Evolutionary conservation across 2,888 invertebrate genomes (phyloP), one percentile per base, ranked within the genome.

Genomic region (Eilema griseolum): DNA sequence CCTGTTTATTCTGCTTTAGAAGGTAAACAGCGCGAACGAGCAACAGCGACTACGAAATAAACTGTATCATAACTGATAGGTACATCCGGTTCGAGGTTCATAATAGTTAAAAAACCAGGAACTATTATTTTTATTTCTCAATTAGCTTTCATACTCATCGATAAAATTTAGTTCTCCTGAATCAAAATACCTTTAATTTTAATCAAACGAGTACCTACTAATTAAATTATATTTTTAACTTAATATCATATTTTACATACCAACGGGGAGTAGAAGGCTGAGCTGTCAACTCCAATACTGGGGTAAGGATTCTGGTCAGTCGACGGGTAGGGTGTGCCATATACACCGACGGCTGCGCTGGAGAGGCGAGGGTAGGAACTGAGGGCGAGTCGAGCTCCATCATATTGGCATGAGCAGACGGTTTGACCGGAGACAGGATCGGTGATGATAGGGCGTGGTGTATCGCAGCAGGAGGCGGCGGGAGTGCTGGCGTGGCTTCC

Each of bases 321-420:
- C 82, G 98, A 98, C 69, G 98, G 98, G 93, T 98, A 98, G 23
- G 98, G 98, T 67, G 98, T 96, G 76, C 98, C 98, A 92, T 98
- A 98, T 83, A 98, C 97, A 66, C 97, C 97, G 67, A 97, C 97
- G 57, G 97, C 97, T 66, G 97, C 97, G 82, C 97, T 96, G 76
- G 97, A 96, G 82, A 97, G 96, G 80, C 98, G 96, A 57, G 98
- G 98, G 91, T 98, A 98, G 23, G 95, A 94, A 78, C 97, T 96
- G 77, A 98, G 96, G 67, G 98, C 98, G 80, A 98, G 96, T 83
- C 98, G 96, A 62, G 98, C 98, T 72, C 98, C 97, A 93, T 98
- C 98, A 94, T 98, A 98, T 92, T 98, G 98, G 94, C 99, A 99
- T 84, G 98, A 98, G 95, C 98, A 99, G 84, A 99, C 98, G 69